Percentiles rank a stretch among this genome's conserved stretches.
Conservation (phyloP, 2,797 vertebrate genomes). For the Bryconaethiops microstoma region DNA sequence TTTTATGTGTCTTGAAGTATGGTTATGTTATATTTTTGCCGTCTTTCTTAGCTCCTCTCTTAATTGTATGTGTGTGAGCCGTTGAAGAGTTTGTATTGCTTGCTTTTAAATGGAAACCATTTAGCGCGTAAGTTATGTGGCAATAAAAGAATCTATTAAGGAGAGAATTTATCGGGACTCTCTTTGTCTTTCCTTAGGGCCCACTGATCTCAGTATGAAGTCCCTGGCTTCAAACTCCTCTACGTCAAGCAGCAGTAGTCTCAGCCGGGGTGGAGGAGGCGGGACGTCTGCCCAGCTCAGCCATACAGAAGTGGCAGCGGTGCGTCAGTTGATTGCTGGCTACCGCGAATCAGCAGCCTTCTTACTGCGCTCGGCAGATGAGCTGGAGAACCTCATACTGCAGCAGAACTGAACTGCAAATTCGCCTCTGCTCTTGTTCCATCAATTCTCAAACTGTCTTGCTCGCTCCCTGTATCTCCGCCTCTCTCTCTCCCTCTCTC, state of each 20-base stretch:
- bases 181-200: constrained; percentile 79
- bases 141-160: too few species aligned
- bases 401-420: constrained; percentile 89
- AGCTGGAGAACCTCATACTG: constrained; percentile 99
- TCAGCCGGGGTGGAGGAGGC: constrained; percentile 87
- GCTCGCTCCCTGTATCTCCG: constrained; percentile 38
- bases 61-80: too few species aligned
- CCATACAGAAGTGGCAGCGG: constrained; percentile 93
- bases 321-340: constrained; percentile 97
- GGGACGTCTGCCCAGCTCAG: constrained; percentile 94
- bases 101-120: too few species aligned
- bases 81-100: too few species aligned
- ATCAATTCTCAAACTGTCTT: constrained; percentile 31
- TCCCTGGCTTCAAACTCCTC: constrained; percentile 84
- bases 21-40: too few species aligned
- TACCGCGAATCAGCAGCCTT: constrained; percentile 98
- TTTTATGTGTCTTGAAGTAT: too few species aligned
- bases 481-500: constrained; percentile 9
- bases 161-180: constrained; percentile 81
- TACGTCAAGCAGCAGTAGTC: constrained; percentile 85
- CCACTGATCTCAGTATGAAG: constrained; percentile 99
- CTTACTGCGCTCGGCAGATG: constrained; percentile 96
- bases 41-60: too few species aligned
- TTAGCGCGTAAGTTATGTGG: too few species aligned
- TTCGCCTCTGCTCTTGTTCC: constrained; percentile 23